phyloP scores from a whole-genome alignment of 2,888 invertebrate species.

The Chymomyza caudatula region DNA sequence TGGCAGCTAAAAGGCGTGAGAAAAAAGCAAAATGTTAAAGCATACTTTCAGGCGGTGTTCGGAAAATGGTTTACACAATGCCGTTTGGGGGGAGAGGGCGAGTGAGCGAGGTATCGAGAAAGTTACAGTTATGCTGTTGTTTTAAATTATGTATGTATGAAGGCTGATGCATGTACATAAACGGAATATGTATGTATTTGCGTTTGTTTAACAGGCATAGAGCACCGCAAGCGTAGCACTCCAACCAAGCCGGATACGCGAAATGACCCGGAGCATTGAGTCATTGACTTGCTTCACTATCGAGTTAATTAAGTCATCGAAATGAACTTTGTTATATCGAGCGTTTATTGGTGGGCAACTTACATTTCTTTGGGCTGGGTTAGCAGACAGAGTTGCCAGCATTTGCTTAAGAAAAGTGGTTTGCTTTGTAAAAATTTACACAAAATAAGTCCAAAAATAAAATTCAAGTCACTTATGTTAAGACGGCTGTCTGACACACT shows the following conservation, averaged over 20 bases:
- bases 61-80: background rate
- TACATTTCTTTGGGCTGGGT: background rate
- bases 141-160: background rate
- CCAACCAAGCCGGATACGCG: background rate
- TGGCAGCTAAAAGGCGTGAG: background rate
- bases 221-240: background rate
- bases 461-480: too few species aligned
- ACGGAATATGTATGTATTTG: background rate
- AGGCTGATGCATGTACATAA: too few species aligned
- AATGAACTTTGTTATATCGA: background rate
- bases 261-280: background rate
- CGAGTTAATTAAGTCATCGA: background rate
- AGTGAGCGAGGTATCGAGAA: background rate
- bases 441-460: too few species aligned
- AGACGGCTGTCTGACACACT: too few species aligned
- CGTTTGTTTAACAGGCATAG: background rate
- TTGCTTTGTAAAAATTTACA: too few species aligned
- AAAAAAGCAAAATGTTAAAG: background rate
- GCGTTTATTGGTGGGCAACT: background rate
- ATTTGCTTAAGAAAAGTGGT: too few species aligned
- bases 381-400: too few species aligned
- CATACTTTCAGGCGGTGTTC: background rate
- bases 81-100: background rate
- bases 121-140: background rate
- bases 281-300: background rate